Evolutionary conservation across 2,113 vertebrate genomes (phyloP), one percentile per base, ranked within the genome.

Genomic region (Gasterosteus nipponicus): DNA sequence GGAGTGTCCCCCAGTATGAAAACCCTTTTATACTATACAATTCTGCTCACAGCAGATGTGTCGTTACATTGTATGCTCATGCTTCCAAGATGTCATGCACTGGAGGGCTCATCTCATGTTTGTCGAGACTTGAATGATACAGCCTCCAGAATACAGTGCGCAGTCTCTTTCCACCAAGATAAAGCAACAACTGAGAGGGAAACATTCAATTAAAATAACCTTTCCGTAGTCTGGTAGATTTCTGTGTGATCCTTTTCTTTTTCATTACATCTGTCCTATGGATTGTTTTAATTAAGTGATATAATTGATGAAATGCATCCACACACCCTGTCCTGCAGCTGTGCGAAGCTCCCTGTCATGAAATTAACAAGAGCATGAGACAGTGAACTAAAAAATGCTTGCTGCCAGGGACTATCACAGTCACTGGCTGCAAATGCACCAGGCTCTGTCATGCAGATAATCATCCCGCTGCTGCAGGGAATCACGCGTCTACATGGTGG

Each of bases 291-390:
- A 88, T 78, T 77, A 85, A 91, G 83, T 73, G 81, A 74, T 87
- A 87, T 93, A 93, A 92, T 94, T 92, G 91, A 93, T 92, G 82
- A 93, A 92, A 91, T 83, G 81, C 82, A 84, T 71, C 72, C 62
- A 49, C 86, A 91, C 78, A 75, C 72, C 73, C 87, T 86, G 70
- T 88, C 82, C 76, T 82, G 73, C 85, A 93, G 90, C 85, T 88
- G 81, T 78, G 80, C 73, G 78, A 60, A 78, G 75, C 78, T 79
- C 79, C n/a, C 88, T 86, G 86, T 93, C 93, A 91, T 93, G 77
- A 92, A 94, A 94, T 93, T 93, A 94, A 93, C 91, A 91, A 75
- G 61, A 92, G 87, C 88, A 89, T 79, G 77, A 89, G 87, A 91
- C 86, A 90, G 85, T 91, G 89, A 87, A 92, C 81, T 86, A 80